Base-by-base conservation (phyloP, 2,797 vertebrate species). In the Peromyscus attwateri region DNA sequence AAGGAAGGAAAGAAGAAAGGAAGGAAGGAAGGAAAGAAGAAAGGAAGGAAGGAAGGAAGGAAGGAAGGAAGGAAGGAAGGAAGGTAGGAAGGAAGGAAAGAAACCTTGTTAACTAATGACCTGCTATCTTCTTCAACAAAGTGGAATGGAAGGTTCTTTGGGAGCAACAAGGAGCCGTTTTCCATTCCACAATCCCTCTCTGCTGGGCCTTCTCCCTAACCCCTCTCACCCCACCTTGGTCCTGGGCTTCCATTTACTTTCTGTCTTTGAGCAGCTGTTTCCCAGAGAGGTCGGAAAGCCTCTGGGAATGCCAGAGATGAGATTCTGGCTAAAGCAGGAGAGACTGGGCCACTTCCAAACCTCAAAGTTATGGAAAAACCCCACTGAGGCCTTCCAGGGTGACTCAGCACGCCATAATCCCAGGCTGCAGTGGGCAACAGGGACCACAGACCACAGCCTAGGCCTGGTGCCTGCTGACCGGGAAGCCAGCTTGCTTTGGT, bases 291-390 rank as follows among this genome's bases (percentile, higher is more conserved):
- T 8, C 71, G 49, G 52, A 95, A 60, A 71, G 70, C 21, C 12
- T 46, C 87, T 84, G 89, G 49, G 60, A 97, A 95, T 79, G 43
- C 75, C 25, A 46, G n/a, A 90, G 46, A 87, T 37, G n/a, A 94
- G 81, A 89, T 83, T 89, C 40, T 82, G 92, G 90, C 71, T 66
- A n/a, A 27, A 96, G 49, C 82, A 75, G 94, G 43, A 37, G 5
- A 87, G 92, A 90, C 80, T 73, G 87, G 93, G 84, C 4, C 64
- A 77, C 60, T 80, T 92, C 92, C 94, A 97, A 95, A 95, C 92
- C 95, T 96, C 97, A 90, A 81, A 92, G 75, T 94, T 91, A 89
- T 95, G 96, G 98, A 97, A 98, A 97, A 97, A 91, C 17, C 60
- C 93, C 62, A 64, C 76, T 9, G 66, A 81, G 57, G 60, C 79